These are phyloP conservation scores for Dicyrtomina minuta DNA, from an alignment of 2,888 invertebrate genomes.

Conservation along the genomic window DNA sequence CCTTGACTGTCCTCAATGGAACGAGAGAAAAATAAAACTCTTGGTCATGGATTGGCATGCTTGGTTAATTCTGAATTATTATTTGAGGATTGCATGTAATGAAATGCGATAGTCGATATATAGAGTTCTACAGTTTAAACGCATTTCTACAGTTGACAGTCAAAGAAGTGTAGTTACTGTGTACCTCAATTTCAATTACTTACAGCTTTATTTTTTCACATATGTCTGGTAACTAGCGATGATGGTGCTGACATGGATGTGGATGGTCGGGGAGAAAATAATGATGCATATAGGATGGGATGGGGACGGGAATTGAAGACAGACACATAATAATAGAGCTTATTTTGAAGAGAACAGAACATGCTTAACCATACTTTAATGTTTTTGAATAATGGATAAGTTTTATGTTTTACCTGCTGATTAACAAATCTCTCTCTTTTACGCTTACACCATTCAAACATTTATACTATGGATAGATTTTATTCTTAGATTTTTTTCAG, in stretches of 20 bases:
- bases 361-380: conserved; percentile 12
- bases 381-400: conserved; percentile 18
- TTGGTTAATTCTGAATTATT: no score
- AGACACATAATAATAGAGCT: neutral
- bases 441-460: conserved; percentile 4
- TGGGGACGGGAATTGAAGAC: neutral
- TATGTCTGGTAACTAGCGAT: neutral
- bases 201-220: neutral
- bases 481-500: no score
- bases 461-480: neutral
- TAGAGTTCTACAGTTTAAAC: no score
- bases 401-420: conserved; percentile 13
- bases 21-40: no score
- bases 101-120: no score
- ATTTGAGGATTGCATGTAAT: no score
- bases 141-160: no score
- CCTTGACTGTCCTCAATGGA: no score
- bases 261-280: conserved; percentile 1
- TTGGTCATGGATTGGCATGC: no score
- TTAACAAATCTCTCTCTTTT: conserved; percentile 6
- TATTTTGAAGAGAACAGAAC: neutral
- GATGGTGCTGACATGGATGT: neutral
- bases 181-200: neutral
- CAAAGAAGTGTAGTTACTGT: no score
- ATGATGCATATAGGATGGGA: neutral